Base-by-base conservation (phyloP, 2,888 invertebrate genomes). In the Lasius fuliginosus region DNA sequence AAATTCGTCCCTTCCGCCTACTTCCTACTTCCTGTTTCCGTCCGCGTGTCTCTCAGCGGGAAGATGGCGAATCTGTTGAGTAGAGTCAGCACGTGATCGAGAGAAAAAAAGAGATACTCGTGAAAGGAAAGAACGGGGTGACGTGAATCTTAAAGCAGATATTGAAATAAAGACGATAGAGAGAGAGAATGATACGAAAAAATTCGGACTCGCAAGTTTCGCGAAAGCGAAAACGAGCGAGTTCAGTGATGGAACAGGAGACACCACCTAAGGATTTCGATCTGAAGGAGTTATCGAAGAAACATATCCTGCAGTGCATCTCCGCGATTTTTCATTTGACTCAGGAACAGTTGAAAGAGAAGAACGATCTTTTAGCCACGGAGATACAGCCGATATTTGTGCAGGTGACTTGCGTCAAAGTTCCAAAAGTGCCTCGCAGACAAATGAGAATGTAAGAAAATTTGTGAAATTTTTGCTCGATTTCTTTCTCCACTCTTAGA, bases 381-480 rank as follows among this genome's bases (percentile, higher is more conserved):
- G 96, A 96, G 87, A 86, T 86, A 23, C 95, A 95, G 83, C 95
- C 96, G 15, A 95, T 97, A 91, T 96, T 96, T 92, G 94, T 96
- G 71, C 96, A 96, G 95, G 95, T 97, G 36, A 95, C 95, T 40
- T 96, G 96, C 84, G 96, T 97, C 56, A 97, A 97, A 95, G 96
- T 97, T 77, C 96, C 97, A 42, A 96, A 96, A 87, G 95, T 95
- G 49, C 95, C 96, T 2, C 95, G 95, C 81, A 96, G 96, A 82
- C 96, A 96, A 88, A 94, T 97, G 5, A 96, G 96, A 94, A 95
- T 97, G 96, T 97, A 95, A 96, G 96, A 96, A 58, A 58, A 69
- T 27, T 65, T 30, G 33, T 53, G 0, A 12, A 46, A 36, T 18
- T 6, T 12, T 18, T 0, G 8, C 8, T 33, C 18, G 15, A 56